A percentile compares a stretch with the other conserved stretches of the same genome.
phyloP scores from a whole-genome alignment of 37 sponge, comb jelly and placozoan species.

The Diacarnus erythraeanus region DNA sequence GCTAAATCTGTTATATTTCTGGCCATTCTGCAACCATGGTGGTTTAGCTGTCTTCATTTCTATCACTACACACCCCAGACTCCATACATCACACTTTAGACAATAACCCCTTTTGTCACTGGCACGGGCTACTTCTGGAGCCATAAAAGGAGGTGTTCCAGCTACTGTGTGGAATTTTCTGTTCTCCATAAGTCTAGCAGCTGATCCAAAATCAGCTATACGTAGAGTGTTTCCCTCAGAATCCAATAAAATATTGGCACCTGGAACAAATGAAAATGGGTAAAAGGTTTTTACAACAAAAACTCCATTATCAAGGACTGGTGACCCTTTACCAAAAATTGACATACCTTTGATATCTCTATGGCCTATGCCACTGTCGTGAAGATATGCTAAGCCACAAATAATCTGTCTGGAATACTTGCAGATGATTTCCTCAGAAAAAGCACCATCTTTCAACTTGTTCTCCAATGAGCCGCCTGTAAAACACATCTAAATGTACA shows the following conservation, averaged over 20 bases:
- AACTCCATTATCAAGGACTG: not conserved
- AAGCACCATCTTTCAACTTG: not conserved
- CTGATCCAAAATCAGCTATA: slow-evolving; percentile 3
- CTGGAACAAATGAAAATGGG: not conserved
- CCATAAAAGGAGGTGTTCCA: slow-evolving; percentile 13
- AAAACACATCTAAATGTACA: not conserved
- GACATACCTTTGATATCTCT: not conserved
- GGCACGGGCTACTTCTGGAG: not conserved
- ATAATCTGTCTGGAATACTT: not conserved
- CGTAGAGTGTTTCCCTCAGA: not conserved
- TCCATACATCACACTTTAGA: slow-evolving; percentile 8
- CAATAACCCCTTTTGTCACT: not conserved
- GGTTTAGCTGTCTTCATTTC: not conserved
- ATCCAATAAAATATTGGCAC: not conserved
- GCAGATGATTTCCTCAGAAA: not conserved
- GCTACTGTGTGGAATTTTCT: not conserved
- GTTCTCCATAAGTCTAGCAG: not conserved
- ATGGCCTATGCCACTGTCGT: not conserved
- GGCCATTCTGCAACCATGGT: not conserved
- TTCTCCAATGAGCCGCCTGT: slow-evolving; percentile 5
- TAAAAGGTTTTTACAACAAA: not conserved
- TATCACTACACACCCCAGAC: not conserved
- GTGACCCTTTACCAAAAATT: not conserved
- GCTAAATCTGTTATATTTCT: not conserved
- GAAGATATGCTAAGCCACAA: not conserved